Conservation (phyloP, 2,888 invertebrate species). For the Drepana falcataria region DNA sequence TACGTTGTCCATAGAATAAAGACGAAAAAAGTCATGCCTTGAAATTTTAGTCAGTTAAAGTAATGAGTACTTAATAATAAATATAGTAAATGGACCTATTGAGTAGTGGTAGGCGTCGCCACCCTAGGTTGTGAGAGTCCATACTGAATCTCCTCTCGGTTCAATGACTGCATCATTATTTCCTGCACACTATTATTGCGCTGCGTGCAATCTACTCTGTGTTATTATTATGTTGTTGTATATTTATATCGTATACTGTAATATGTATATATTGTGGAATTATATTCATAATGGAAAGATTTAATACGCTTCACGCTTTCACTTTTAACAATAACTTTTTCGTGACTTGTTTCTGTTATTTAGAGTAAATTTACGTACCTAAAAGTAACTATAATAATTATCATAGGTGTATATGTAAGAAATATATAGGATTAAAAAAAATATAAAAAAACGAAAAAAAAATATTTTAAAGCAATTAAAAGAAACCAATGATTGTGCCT, state of each 20-base stretch:
- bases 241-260: conserved; percentile 75
- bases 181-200: conserved; percentile 72
- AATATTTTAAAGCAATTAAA: conserved; percentile 70
- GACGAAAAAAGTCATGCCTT: conserved; percentile 74
- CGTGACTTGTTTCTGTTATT: conserved; percentile 78
- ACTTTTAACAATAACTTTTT: conserved; percentile 66
- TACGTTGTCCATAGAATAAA: conserved; percentile 74
- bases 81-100: conserved; percentile 57
- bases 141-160: conserved; percentile 73
- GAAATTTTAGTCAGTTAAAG: conserved; percentile 73
- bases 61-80: conserved; percentile 74
- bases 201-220: conserved; percentile 77
- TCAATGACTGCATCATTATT: conserved; percentile 73
- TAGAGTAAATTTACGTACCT: conserved; percentile 79
- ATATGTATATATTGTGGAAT: conserved; percentile 77
- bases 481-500: conserved; percentile 79
- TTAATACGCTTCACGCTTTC: conserved; percentile 78
- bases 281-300: conserved; percentile 70
- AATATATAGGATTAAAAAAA: conserved; percentile 35
- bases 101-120: conserved; percentile 55
- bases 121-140: conserved; percentile 65
- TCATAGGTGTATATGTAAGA: conserved; percentile 61
- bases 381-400: conserved; percentile 77
- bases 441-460: conserved; percentile 40
- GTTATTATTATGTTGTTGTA: conserved; percentile 78